Base-by-base conservation (phyloP, 2,888 invertebrate genomes). In the Cephus sareptanus region DNA sequence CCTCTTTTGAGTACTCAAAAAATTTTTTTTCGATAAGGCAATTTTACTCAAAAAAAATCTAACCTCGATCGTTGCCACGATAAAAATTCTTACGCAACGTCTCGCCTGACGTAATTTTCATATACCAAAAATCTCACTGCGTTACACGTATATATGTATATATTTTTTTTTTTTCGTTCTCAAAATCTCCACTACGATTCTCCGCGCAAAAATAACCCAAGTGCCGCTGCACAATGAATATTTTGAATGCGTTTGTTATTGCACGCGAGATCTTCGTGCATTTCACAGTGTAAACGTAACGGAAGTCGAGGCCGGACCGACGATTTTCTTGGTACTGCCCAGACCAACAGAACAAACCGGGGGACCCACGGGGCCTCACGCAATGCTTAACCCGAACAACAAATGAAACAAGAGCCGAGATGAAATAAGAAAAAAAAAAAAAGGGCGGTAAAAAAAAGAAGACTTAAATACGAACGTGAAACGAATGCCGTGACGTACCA, bases 381-480 rank as follows among this genome's bases (percentile, higher is more conserved):
- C 71, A 34, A 71, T 71, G 31, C 33, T 71, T 56, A 56, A 56
- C 56, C 56, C 56, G 71, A 71, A 71, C 71, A 34, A 71, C 71
- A 71, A 71, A 71, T 34, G 71, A 71, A 71, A 71, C 71, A 34
- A 71, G 71, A 75, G 75, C 68, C 30, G 69, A 69, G 75, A 34
- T 68, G 77, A 68, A 56, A 77, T 35, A 74, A 31, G 37, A 9
- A 23, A 9, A 23, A 34, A 82, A 81, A 83, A 81, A 73, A 35
- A 34, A 3, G 3, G 1, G 0, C n/a, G n/a, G n/a, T n/a, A 68
- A 34, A 78, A 56, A 74, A 74, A 74, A 34, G 33, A 34, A 74
- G 15, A 75, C 77, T 80, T 79, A 82, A 84, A 85, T 83, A 84
- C 83, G 83, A 87, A 87, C 83, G 83, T 82, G 79, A 83, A 86